These are phyloP conservation scores for Anolis apletophallus DNA, from an alignment of 2,797 vertebrate genomes.

Conservation along the genomic window DNA sequence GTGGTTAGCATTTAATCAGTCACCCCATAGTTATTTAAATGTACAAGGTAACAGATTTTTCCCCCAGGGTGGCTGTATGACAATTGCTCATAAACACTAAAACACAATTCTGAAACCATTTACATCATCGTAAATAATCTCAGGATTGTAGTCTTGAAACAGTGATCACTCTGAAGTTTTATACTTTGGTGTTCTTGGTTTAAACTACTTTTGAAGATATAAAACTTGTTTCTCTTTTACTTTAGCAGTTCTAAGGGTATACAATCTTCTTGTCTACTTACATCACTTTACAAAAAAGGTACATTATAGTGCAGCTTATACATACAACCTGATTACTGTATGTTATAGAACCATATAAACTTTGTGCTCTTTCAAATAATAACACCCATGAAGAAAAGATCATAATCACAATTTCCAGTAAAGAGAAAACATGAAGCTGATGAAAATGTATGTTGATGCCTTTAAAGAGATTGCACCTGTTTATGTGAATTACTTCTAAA, in stretches of 20 bases:
- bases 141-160: slow-evolving; percentile 51
- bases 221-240: slow-evolving; percentile 64
- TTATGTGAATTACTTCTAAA: slow-evolving; percentile 10
- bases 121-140: slow-evolving; percentile 54
- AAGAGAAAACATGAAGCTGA: slow-evolving; percentile 41
- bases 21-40: slow-evolving; percentile 18
- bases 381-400: slow-evolving; percentile 50
- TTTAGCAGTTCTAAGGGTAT: slow-evolving; percentile 63
- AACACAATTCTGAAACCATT: slow-evolving; percentile 23
- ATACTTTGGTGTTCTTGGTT: slow-evolving; percentile 74
- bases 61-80: slow-evolving; percentile 23
- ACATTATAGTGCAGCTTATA: slow-evolving; percentile 68
- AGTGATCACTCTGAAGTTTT: slow-evolving; percentile 56
- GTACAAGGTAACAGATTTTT: not conserved
- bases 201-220: slow-evolving; percentile 58
- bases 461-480: slow-evolving; percentile 14
- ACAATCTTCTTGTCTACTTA: slow-evolving; percentile 74
- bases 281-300: slow-evolving; percentile 69
- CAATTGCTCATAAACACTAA: slow-evolving; percentile 28
- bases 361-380: slow-evolving; percentile 71
- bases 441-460: slow-evolving; percentile 6
- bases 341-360: slow-evolving; percentile 47
- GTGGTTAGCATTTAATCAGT: slow-evolving; percentile 20
- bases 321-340: slow-evolving; percentile 71
- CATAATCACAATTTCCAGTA: slow-evolving; percentile 40